phyloP scores from a whole-genome alignment of 2,797 vertebrate species.

The Falco biarmicus region DNA sequence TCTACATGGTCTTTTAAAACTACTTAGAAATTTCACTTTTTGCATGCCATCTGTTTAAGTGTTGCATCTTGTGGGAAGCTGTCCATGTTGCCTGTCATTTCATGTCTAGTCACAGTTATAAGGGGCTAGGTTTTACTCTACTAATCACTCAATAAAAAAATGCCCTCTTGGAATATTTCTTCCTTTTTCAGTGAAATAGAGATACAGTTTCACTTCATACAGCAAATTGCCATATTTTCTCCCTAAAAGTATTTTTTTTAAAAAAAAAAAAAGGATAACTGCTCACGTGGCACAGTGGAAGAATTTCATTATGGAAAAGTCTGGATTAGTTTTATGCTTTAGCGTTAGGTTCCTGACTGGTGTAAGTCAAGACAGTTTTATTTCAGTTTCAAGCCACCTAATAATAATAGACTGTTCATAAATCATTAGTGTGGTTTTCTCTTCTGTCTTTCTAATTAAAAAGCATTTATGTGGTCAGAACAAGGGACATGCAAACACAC shows the following conservation, averaged over 20 bases:
- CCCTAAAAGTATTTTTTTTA: neutral
- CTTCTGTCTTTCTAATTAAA: neutral
- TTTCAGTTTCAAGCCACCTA: conserved; percentile 1
- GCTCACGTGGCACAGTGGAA: neutral
- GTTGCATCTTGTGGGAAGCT: neutral
- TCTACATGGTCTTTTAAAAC: neutral
- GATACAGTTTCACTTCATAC: neutral
- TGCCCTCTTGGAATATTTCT: neutral
- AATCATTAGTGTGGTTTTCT: neutral
- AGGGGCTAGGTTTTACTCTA: neutral
- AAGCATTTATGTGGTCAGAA: neutral
- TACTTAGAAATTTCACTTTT: neutral
- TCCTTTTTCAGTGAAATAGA: neutral
- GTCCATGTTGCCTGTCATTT: neutral
- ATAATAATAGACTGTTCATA: neutral
- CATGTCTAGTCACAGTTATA: neutral
- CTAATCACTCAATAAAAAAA: neutral
- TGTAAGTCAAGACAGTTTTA: neutral
- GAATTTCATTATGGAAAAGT: neutral
- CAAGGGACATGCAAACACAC: neutral
- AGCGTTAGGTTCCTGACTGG: neutral
- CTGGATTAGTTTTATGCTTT: neutral
- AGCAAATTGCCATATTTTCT: neutral
- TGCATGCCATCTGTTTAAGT: neutral
- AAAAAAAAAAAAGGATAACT: neutral